These are phyloP conservation scores for Varecia variegata DNA, from an alignment of 2,797 vertebrate genomes.

Conservation along the genomic window DNA sequence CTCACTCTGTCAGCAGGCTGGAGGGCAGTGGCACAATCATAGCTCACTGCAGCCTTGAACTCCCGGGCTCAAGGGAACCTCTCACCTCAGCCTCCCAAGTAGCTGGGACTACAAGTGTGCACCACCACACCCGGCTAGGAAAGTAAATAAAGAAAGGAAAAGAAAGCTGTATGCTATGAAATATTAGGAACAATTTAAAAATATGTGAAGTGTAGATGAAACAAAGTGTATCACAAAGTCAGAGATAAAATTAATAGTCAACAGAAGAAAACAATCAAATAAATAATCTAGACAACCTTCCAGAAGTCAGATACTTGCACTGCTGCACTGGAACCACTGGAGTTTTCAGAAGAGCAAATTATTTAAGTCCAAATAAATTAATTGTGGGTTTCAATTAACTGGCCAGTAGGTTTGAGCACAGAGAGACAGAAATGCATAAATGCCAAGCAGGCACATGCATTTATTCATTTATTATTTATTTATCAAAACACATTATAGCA, in stretches of 20 bases:
- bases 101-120: not conserved
- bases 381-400: not conserved
- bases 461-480: not conserved
- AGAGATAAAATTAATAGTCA: not conserved
- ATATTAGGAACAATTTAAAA: not conserved
- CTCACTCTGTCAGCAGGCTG: not conserved
- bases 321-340: not conserved
- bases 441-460: no score
- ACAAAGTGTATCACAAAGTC: not conserved
- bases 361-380: not conserved
- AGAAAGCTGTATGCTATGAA: not conserved
- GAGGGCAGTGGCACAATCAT: not conserved
- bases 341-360: not conserved
- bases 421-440: not conserved
- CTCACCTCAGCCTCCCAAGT: not conserved
- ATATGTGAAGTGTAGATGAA: slow-evolving; percentile 11
- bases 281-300: not conserved
- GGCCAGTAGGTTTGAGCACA: not conserved
- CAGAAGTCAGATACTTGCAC: not conserved
- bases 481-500: not conserved
- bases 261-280: not conserved
- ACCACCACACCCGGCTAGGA: not conserved
- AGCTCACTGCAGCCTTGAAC: not conserved
- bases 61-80: not conserved
- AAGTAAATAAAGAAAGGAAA: not conserved